phyloP scores from a whole-genome alignment of 1,140 invertebrate genomes.

The Gryllus bimaculatus region DNA sequence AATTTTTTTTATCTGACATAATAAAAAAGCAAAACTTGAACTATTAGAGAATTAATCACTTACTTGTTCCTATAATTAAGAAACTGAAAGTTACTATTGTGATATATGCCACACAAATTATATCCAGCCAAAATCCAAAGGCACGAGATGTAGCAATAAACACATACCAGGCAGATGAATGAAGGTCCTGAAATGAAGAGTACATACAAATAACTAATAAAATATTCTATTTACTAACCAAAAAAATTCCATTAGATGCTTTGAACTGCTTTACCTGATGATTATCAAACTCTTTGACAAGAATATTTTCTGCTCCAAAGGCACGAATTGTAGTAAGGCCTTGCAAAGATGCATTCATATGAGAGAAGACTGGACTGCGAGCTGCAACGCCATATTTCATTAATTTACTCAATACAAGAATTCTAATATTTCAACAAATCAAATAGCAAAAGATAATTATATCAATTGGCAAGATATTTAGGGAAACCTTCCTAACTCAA shows the following conservation, averaged over 20 bases:
- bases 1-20: too few relatives aligned
- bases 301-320: slow-evolving; percentile 52
- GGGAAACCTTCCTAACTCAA: too few relatives aligned
- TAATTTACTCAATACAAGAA: neutral
- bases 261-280: slow-evolving; percentile 39
- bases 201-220: slow-evolving; percentile 9
- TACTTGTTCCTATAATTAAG: slow-evolving; percentile 48
- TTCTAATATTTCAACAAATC: neutral
- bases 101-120: slow-evolving; percentile 62
- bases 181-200: slow-evolving; percentile 32
- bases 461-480: too few relatives aligned
- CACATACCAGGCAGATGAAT: slow-evolving; percentile 49
- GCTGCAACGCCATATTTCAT: slow-evolving; percentile 35
- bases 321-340: slow-evolving; percentile 75
- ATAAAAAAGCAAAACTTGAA: too few relatives aligned
- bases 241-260: neutral
- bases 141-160: slow-evolving; percentile 68
- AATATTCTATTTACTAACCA: neutral
- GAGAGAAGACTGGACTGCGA: slow-evolving; percentile 65
- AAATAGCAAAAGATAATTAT: neutral
- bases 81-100: slow-evolving; percentile 62
- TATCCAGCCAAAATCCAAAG: slow-evolving; percentile 74
- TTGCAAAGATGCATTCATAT: slow-evolving; percentile 63
- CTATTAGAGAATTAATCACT: slow-evolving; percentile 17
- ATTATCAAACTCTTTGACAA: slow-evolving; percentile 62